Conservation (phyloP, 2,888 invertebrate genomes). For the Cephonodes hylas region DNA sequence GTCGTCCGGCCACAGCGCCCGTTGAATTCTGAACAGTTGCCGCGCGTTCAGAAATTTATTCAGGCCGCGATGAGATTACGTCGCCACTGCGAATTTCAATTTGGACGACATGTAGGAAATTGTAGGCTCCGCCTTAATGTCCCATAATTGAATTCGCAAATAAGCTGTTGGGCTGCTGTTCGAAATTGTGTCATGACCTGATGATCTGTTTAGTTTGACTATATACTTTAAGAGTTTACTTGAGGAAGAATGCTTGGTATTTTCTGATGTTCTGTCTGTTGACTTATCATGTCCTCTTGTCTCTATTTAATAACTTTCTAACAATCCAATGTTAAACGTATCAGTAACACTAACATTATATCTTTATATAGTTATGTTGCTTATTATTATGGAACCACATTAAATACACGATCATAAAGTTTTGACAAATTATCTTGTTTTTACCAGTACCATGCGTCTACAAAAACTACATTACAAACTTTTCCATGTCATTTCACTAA, state of each 20-base stretch:
- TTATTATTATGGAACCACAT: too few species aligned
- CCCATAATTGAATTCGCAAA: slow-evolving; percentile 1
- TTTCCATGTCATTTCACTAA: neutral
- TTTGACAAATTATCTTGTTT: too few species aligned
- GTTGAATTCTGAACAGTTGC: slow-evolving; percentile 11
- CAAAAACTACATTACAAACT: neutral
- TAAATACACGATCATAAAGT: too few species aligned
- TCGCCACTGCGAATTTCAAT: neutral
- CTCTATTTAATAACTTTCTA: too few species aligned
- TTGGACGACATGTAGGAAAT: neutral
- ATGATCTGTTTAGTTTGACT: too few species aligned
- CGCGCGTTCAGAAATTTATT: neutral
- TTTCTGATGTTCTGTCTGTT: too few species aligned
- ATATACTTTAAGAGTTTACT: too few species aligned
- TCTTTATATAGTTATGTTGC: too few species aligned
- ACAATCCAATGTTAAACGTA: too few species aligned
- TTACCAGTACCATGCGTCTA: neutral
- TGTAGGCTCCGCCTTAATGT: neutral
- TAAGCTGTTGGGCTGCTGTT: neutral
- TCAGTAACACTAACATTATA: too few species aligned
- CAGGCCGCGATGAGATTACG: neutral
- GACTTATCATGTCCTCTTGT: too few species aligned
- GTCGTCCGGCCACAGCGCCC: neutral
- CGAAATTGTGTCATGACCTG: neutral
- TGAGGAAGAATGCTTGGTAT: too few species aligned